Conservation (phyloP, 2,888 invertebrate genomes). For the Lasioglossum villosulum region DNA sequence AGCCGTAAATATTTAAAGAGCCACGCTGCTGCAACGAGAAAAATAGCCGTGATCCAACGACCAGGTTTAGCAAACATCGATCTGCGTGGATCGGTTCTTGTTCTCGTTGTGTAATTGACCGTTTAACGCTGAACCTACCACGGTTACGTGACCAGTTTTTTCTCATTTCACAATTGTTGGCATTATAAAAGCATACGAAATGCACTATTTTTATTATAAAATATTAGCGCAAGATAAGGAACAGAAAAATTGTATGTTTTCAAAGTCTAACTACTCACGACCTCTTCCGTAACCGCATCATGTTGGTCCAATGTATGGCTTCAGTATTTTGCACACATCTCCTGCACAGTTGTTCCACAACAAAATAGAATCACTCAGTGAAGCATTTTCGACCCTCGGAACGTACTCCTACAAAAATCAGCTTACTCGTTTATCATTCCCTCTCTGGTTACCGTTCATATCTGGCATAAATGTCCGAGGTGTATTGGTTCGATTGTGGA, state of each 20-base stretch:
- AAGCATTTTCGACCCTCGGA: not conserved
- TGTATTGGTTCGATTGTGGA: conserved; percentile 46
- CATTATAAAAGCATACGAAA: too few relatives aligned
- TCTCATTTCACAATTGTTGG: not conserved
- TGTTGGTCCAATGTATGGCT: not conserved
- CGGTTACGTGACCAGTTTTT: not conserved
- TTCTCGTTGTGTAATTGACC: not conserved
- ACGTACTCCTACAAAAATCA: conserved; percentile 19
- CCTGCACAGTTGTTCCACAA: not conserved
- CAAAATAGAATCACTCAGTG: not conserved
- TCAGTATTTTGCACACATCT: not conserved
- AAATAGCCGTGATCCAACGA: not conserved
- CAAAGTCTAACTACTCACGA: not conserved
- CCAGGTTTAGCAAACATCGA: not conserved
- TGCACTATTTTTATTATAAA: too few relatives aligned
- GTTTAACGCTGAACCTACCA: not conserved
- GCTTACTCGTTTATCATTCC: not conserved
- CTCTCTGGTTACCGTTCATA: not conserved
- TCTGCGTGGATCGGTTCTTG: not conserved
- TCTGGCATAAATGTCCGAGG: not conserved
- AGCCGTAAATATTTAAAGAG: not conserved
- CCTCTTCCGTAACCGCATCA: not conserved
- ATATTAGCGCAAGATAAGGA: too few relatives aligned
- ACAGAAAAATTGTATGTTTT: not conserved
- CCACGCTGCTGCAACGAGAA: not conserved